These are phyloP conservation scores for Hemibagrus wyckioides DNA, from an alignment of 2,113 vertebrate species.

Conservation along the genomic window DNA sequence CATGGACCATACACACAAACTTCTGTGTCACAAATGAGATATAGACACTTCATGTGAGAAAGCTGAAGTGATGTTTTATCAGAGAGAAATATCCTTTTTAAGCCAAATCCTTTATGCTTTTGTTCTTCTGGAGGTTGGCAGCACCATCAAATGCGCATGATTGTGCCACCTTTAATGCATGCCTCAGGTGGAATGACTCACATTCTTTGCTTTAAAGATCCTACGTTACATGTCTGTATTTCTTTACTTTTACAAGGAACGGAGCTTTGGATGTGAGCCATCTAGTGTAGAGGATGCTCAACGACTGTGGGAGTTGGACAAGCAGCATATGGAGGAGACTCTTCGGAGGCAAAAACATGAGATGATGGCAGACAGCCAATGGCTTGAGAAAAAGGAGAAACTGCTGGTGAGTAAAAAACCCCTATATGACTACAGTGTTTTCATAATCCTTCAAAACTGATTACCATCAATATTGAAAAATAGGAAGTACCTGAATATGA, in stretches of 20 bases:
- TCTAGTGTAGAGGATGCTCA: conserved; percentile 77
- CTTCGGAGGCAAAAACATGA: conserved; percentile 83
- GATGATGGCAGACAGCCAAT: conserved; percentile 86
- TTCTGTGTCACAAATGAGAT: neutral
- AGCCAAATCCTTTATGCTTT: neutral
- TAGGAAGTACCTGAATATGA: neutral
- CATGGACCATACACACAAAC: neutral
- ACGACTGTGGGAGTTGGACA: conserved; percentile 80
- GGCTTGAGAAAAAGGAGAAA: conserved; percentile 87
- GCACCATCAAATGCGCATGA: neutral
- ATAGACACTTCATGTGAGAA: neutral
- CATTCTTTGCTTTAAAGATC: neutral
- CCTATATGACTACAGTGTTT: neutral
- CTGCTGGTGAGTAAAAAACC: conserved; percentile 74
- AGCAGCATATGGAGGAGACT: conserved; percentile 73
- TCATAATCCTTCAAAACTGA: neutral
- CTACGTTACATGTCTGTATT: neutral
- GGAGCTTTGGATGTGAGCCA: conserved; percentile 70
- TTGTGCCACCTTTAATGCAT: neutral
- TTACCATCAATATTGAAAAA: neutral
- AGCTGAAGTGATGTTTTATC: neutral
- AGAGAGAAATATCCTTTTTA: neutral
- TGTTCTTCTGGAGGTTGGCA: neutral
- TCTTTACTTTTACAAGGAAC: conserved; percentile 64
- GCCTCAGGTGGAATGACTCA: neutral